Conservation (phyloP, 92 coral and sea anemone species). For the Pocillopora grandis region DNA sequence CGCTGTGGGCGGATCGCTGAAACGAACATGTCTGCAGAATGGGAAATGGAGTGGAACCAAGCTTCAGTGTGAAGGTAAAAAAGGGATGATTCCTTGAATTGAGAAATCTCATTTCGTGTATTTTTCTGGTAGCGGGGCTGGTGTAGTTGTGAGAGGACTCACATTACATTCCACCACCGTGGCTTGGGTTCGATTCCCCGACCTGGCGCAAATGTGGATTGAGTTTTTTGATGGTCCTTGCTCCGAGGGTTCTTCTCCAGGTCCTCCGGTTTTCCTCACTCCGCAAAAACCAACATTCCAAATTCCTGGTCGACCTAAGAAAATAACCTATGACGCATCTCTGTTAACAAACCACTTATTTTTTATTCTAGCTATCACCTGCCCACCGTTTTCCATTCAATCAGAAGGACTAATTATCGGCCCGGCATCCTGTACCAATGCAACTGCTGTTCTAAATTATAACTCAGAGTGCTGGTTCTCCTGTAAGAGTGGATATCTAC, state of each 20-base stretch:
- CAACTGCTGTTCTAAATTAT: slow-evolving; percentile 1
- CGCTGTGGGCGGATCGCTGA: slow-evolving; percentile 33
- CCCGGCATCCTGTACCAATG: slow-evolving; percentile 10
- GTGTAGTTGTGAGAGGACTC: too few species aligned
- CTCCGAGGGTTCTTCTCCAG: too few species aligned
- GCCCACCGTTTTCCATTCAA: slow-evolving; percentile 5
- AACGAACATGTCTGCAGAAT: slow-evolving; percentile 36
- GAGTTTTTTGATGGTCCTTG: too few species aligned
- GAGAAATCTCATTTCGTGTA: background rate
- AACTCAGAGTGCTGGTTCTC: slow-evolving; percentile 29
- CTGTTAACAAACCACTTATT: background rate
- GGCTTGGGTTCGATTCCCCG: too few species aligned
- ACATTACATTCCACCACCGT: too few species aligned
- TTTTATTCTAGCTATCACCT: slow-evolving; percentile 22
- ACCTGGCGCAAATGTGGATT: too few species aligned
- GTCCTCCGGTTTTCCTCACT: too few species aligned
- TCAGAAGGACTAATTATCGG: slow-evolving; percentile 28
- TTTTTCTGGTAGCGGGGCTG: too few species aligned
- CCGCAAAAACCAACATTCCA: too few species aligned
- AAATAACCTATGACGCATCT: background rate
- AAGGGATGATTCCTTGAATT: background rate
- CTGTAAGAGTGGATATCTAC: slow-evolving; percentile 39
- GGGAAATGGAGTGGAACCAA: slow-evolving; percentile 41
- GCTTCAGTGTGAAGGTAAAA: slow-evolving; percentile 37
- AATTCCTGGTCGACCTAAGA: too few species aligned